Evolutionary conservation across 2,888 invertebrate species (phyloP), one percentile per base, ranked within the genome.

Genomic region (Apotomis capreana): DNA sequence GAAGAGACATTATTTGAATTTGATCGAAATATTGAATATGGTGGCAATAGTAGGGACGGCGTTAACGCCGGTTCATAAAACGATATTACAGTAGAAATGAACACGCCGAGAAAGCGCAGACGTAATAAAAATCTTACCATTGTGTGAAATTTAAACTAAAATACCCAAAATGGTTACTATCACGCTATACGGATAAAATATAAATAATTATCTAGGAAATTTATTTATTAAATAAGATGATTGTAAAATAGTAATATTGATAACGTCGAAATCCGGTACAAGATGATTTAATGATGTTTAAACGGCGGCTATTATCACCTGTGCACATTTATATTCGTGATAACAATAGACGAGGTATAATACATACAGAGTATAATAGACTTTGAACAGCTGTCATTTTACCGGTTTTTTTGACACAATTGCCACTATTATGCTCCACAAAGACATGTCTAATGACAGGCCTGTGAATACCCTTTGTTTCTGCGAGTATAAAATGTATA

Each of bases 391-490:
- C 75, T 71, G 70, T 78, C 75, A 78, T 81, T 79, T 78, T 59
- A 72, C 67, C 71, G 68, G 65, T 64, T 73, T 71, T 26, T 65
- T 70, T 77, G 77, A 70, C 69, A 75, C 78, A 80, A 81, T 81
- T 78, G 79, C 79, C 76, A 79, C 78, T 79, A 79, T 80, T 79
- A 78, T 74, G 73, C 72, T 68, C 76, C 77, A 83, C 82, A 83
- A 84, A 80, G 80, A 80, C 80, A 26, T 52, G 78, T 76, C 80
- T 84, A 84, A 84, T 82, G 80, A 81, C 79, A 81, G 77, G 82
- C 78, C 80, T 79, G 81, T 76, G 81, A 81, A 78, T 77, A 80
- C 78, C 81, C 82, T 83, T 83, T 83, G 81, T 83, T 76, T 82
- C 75, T 76, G 54, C 9, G 60, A 69, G 54, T 71, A 57, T 49